Percentiles rank a stretch among this genome's conserved stretches.
Conservation (phyloP, 2,888 invertebrate genomes). For the Lordiphosa fenestrarum region DNA sequence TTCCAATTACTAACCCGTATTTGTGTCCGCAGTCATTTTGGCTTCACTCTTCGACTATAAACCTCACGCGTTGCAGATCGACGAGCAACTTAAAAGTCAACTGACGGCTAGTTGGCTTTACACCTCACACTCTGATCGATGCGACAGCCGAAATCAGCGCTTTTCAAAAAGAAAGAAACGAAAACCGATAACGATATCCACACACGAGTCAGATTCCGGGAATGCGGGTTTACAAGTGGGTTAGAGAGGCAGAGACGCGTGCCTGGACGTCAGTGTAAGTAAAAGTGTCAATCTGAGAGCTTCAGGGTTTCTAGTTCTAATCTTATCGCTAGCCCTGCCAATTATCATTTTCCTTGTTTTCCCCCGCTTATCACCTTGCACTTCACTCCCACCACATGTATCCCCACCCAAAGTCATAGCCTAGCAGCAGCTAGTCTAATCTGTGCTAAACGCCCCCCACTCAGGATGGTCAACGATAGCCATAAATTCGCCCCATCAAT, state of each 20-base stretch:
- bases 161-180: constrained; percentile 21
- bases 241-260: not conserved
- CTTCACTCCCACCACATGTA: no score
- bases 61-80: constrained; percentile 29
- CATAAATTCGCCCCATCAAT: constrained; percentile 18
- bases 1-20: constrained; percentile 48
- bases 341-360: no score
- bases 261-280: constrained; percentile 5
- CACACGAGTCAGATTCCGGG: constrained; percentile 4
- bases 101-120: constrained; percentile 31
- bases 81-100: constrained; percentile 36
- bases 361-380: constrained; percentile 5
- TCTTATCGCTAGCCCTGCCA: constrained; percentile 1
- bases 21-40: constrained; percentile 50
- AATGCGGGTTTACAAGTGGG: constrained; percentile 1
- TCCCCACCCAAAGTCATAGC: no score
- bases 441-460: no score
- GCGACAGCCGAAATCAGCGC: constrained; percentile 39
- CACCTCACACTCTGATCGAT: constrained; percentile 38
- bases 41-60: constrained; percentile 7
- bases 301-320: constrained; percentile 1
- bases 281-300: constrained; percentile 3
- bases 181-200: constrained; percentile 25
- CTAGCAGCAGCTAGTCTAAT: no score
- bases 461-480: constrained; percentile 15